A percentile compares a stretch with the other conserved stretches of the same genome.
Conservation (phyloP, 2,113 vertebrate genomes). For the Phyllostomus hastatus region DNA sequence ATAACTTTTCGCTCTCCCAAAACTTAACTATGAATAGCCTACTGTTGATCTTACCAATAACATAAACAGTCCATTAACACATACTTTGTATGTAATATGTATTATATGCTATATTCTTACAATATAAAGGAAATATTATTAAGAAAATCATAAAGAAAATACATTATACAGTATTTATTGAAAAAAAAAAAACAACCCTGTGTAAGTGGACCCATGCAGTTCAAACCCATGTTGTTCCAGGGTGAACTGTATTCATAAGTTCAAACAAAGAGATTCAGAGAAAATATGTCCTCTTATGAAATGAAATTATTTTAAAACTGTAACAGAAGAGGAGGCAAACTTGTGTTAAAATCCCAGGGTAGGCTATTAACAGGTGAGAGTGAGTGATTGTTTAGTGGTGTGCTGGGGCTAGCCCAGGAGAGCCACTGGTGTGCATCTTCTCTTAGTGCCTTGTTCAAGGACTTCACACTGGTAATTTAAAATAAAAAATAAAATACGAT, state of each 20-base stretch:
- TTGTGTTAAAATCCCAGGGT: not conserved
- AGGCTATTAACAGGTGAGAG: not conserved
- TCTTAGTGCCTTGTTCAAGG: not conserved
- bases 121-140: not conserved
- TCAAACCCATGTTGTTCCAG: not conserved
- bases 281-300: not conserved
- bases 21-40: not conserved
- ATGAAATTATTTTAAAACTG: not conserved
- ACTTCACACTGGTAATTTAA: not conserved
- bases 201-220: not conserved
- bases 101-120: not conserved
- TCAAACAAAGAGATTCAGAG: not conserved
- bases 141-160: not conserved
- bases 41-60: not conserved
- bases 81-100: not conserved
- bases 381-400: not conserved
- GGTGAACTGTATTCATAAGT: not conserved
- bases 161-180: not conserved
- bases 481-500: not conserved
- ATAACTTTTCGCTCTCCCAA: not conserved
- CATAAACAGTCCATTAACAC: not conserved
- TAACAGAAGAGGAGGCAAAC: not conserved
- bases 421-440: not conserved
- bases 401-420: not conserved
- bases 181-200: not conserved